Conservation (phyloP, 2,888 invertebrate species). For the Corythucha ciliata region DNA sequence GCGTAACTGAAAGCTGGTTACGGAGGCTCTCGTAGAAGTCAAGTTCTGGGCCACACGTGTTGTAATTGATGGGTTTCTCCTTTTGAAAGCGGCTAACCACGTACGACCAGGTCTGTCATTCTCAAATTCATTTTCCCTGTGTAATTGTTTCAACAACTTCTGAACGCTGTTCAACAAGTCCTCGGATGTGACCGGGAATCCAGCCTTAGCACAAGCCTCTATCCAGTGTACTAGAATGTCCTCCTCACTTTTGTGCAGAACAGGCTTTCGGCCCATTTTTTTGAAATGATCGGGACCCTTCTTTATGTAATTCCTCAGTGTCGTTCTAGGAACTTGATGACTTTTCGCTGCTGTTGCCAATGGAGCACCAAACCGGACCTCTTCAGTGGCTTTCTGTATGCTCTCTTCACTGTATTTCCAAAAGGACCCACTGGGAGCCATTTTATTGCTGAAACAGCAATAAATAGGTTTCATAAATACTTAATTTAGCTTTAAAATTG, state of each 20-base stretch:
- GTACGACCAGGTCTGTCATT: constrained; percentile 27
- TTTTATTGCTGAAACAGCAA: too few relatives aligned
- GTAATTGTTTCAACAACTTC: constrained; percentile 26
- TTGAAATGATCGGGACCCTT: neutral
- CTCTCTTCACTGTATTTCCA: too few relatives aligned
- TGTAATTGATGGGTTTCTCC: constrained; percentile 25
- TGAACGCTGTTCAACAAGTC: constrained; percentile 32
- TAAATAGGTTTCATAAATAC: too few relatives aligned
- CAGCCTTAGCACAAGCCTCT: constrained; percentile 22
- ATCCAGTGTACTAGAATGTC: constrained; percentile 32
- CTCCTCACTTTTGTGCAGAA: constrained; percentile 25
- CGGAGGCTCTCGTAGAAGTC: constrained; percentile 28
- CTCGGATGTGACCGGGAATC: constrained; percentile 31
- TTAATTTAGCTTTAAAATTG: too few relatives aligned
- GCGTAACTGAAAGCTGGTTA: constrained; percentile 36
- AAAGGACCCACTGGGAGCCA: too few relatives aligned
- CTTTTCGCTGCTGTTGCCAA: constrained; percentile 7
- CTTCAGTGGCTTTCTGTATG: constrained; percentile 10
- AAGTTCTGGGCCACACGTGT: constrained; percentile 7
- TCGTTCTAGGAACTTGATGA: neutral
- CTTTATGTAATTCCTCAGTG: constrained; percentile 11
- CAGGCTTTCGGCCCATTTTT: constrained; percentile 9
- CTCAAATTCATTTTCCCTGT: constrained; percentile 27
- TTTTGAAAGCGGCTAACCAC: constrained; percentile 28
- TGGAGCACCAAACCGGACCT: neutral